Percentiles rank a stretch among this genome's conserved stretches.
Conservation (phyloP, 2,797 vertebrate genomes). For the Aphelocoma californica region DNA sequence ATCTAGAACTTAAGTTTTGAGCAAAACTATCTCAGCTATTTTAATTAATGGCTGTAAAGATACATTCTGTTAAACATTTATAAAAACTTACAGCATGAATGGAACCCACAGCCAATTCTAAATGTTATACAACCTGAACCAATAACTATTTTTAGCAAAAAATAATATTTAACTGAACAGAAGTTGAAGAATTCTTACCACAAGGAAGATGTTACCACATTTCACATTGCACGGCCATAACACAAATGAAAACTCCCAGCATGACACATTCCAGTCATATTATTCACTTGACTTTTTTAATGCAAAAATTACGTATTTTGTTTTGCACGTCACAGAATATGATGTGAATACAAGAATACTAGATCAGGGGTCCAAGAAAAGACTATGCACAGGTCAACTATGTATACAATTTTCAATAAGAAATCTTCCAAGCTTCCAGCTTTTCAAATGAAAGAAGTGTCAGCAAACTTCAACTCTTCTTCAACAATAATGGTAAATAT, state of each 20-base stretch:
- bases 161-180: constrained; percentile 40
- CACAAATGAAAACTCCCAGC: constrained; percentile 74
- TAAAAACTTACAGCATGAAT: constrained; percentile 77
- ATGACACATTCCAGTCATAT: constrained; percentile 73
- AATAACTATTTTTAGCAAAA: constrained; percentile 56
- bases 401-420: constrained; percentile 69
- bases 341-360: constrained; percentile 83
- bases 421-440: constrained; percentile 69
- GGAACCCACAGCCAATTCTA: constrained; percentile 70
- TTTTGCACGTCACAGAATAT: constrained; percentile 81
- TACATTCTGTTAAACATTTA: constrained; percentile 75
- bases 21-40: constrained; percentile 59
- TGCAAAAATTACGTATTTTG: constrained; percentile 76
- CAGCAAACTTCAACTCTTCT: constrained; percentile 63
- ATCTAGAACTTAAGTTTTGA: constrained; percentile 58
- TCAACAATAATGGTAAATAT: constrained; percentile 62
- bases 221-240: constrained; percentile 67
- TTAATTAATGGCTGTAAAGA: constrained; percentile 75
- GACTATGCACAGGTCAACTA: constrained; percentile 68
- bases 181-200: constrained; percentile 71
- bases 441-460: constrained; percentile 60
- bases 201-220: constrained; percentile 70
- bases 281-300: constrained; percentile 75
- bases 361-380: constrained; percentile 73
- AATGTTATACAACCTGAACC: constrained; percentile 67